These are phyloP conservation scores for Pseudorectes ferrugineus DNA, from an alignment of 2,113 vertebrate species.

Conservation along the genomic window DNA sequence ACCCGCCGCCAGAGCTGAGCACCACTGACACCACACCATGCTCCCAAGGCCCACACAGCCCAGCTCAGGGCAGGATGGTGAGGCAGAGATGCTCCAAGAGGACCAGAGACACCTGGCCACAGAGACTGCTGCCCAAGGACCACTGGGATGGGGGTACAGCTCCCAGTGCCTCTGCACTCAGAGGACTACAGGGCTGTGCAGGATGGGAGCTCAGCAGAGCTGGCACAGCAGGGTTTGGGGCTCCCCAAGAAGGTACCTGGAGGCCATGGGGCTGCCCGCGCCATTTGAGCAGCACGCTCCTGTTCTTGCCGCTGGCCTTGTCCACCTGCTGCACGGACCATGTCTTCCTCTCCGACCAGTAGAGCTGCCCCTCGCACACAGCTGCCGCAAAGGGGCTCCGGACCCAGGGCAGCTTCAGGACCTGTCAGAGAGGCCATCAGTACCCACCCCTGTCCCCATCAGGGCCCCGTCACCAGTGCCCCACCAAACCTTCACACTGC, in stretches of 20 bases:
- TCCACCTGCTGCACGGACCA: conserved; percentile 79
- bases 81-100: not conserved
- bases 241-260: conserved; percentile 70
- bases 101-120: not conserved
- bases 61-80: accelerated
- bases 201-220: not conserved
- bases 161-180: not conserved
- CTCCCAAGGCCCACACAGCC: accelerated
- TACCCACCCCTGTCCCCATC: accelerated
- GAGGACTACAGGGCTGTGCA: accelerated
- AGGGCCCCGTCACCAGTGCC: not conserved
- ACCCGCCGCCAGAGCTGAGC: accelerated
- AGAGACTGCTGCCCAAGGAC: not conserved
- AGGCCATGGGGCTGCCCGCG: conserved; percentile 83
- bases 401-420: conserved; percentile 79
- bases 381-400: conserved; percentile 81
- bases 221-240: not conserved
- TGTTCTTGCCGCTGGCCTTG: conserved; percentile 84
- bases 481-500: conserved; percentile 71
- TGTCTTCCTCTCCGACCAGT: conserved; percentile 85
- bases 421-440: conserved; percentile 48
- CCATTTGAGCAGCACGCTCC: conserved; percentile 79
- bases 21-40: accelerated
- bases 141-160: not conserved
- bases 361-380: conserved; percentile 84